Percentiles rank a stretch among this genome's conserved stretches.
phyloP scores from a whole-genome alignment of 2,113 vertebrate genomes.

The Pachypanchax playfairii region DNA sequence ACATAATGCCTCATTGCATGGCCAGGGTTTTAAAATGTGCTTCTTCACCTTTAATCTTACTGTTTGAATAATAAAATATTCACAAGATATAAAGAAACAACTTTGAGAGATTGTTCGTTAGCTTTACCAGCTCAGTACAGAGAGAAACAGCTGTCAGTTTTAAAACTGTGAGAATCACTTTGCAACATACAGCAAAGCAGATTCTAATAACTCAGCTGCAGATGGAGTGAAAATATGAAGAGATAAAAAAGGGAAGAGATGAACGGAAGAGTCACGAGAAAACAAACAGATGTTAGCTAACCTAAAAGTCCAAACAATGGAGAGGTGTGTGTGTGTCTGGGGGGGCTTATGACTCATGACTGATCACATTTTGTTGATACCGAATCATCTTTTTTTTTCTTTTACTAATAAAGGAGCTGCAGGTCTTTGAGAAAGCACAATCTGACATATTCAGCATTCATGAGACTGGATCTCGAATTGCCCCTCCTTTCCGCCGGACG shows the following conservation, averaged over 20 bases:
- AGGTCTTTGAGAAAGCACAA: no score
- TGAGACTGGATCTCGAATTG: no score
- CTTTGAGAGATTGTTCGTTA: not conserved
- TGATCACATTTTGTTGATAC: no score
- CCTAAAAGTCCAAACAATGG: no score
- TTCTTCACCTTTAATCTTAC: not conserved
- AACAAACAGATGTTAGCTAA: no score
- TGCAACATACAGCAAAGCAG: slow-evolving; percentile 7
- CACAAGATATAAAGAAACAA: not conserved
- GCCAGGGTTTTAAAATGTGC: slow-evolving; percentile 5
- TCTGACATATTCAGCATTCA: no score
- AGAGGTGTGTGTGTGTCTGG: no score
- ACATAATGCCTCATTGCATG: not conserved
- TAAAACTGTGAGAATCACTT: slow-evolving; percentile 11
- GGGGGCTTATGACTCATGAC: no score
- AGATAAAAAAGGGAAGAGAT: not conserved
- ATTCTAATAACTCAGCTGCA: slow-evolving; percentile 32
- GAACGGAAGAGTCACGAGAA: no score
- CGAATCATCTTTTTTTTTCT: no score
- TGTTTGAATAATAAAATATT: not conserved
- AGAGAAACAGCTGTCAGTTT: slow-evolving; percentile 20
- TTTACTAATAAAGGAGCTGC: no score
- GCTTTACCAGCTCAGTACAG: slow-evolving; percentile 9
- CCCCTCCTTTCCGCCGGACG: no score
- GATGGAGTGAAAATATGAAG: not conserved